Percentiles rank a stretch among this genome's conserved stretches.
These are phyloP conservation scores for Microcebus tavaratra DNA, from an alignment of 2,113 vertebrate genomes.

Conservation along the genomic window DNA sequence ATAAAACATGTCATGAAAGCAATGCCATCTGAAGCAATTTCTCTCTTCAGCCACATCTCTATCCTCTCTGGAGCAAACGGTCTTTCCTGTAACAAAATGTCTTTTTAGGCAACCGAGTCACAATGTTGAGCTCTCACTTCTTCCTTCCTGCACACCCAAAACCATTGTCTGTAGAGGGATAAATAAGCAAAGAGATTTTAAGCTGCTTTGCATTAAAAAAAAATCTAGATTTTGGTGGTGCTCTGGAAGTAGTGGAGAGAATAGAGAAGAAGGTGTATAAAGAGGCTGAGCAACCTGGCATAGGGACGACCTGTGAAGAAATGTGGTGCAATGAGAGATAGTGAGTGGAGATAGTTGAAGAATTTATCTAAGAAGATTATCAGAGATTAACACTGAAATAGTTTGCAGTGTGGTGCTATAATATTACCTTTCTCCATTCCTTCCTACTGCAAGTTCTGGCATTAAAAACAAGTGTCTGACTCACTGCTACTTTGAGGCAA, in stretches of 20 bases:
- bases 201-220: background rate
- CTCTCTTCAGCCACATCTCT: background rate
- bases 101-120: background rate
- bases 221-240: background rate
- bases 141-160: background rate
- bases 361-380: background rate
- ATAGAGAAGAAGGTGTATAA: background rate
- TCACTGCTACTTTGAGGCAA: background rate
- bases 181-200: background rate
- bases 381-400: background rate
- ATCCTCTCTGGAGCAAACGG: background rate
- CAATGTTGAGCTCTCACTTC: background rate
- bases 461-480: background rate
- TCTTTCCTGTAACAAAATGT: conserved; percentile 1
- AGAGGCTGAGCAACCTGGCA: background rate
- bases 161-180: background rate
- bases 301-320: background rate
- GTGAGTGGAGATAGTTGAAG: background rate
- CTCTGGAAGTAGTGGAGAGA: background rate
- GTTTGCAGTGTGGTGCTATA: background rate
- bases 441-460: background rate
- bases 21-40: background rate
- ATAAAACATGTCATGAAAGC: background rate
- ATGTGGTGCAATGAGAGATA: background rate
- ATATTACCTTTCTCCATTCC: background rate